phyloP scores from a whole-genome alignment of 2,113 vertebrate species.

The Hydrochoerus hydrochaeris region DNA sequence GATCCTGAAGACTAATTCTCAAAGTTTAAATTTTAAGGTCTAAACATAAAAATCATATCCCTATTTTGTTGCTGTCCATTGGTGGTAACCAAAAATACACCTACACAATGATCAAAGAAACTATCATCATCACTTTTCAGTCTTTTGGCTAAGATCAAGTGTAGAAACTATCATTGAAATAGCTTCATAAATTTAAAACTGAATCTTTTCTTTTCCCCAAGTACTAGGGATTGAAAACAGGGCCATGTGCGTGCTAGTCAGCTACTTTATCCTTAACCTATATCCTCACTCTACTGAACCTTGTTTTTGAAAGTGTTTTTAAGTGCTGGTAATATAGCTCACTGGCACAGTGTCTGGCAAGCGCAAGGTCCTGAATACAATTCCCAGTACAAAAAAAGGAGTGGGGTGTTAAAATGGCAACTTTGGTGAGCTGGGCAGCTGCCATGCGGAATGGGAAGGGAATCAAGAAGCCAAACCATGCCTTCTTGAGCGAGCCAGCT shows the following conservation, averaged over 20 bases:
- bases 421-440: too few relatives aligned
- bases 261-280: not conserved
- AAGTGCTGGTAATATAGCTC: too few relatives aligned
- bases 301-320: slow-evolving; percentile 37
- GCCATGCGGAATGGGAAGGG: too few relatives aligned
- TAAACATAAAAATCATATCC: not conserved
- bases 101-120: not conserved
- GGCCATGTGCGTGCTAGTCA: not conserved
- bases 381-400: too few relatives aligned
- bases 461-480: too few relatives aligned
- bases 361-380: too few relatives aligned
- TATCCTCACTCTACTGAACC: not conserved
- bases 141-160: too few relatives aligned
- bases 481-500: too few relatives aligned
- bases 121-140: too few relatives aligned
- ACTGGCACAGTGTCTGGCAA: too few relatives aligned
- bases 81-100: not conserved
- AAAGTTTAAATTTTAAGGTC: slow-evolving; percentile 38
- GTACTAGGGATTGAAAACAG: not conserved
- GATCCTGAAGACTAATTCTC: slow-evolving; percentile 21
- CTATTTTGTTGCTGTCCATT: not conserved
- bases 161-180: not conserved
- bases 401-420: too few relatives aligned
- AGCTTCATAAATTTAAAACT: slow-evolving; percentile 23
- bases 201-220: not conserved